These are phyloP conservation scores for Gopherus evgoodei DNA, from an alignment of 2,113 vertebrate species.

Conservation along the genomic window DNA sequence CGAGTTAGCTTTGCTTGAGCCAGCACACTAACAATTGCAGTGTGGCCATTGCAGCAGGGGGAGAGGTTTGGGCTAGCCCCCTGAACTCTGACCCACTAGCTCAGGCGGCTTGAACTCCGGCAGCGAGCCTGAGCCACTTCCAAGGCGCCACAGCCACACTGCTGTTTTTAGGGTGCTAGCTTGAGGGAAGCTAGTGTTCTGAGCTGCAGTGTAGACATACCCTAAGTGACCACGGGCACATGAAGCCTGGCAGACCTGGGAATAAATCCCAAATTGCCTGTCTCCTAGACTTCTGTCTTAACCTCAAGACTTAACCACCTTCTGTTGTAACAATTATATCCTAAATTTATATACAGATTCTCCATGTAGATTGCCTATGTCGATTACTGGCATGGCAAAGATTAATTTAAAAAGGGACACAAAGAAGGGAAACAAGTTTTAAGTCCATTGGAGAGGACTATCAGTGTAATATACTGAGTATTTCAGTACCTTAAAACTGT, in stretches of 20 bases:
- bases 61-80: fast-evolving
- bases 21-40: neutral
- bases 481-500: constrained; percentile 85
- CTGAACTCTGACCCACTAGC: neutral
- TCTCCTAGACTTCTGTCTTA: neutral
- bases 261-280: neutral
- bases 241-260: neutral
- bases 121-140: neutral
- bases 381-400: neutral
- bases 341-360: neutral
- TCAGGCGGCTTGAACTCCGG: neutral
- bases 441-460: neutral
- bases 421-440: neutral
- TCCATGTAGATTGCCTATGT: neutral
- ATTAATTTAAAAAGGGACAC: neutral
- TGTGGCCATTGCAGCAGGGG: neutral
- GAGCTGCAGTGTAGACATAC: neutral
- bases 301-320: fast-evolving
- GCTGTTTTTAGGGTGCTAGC: neutral
- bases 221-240: neutral
- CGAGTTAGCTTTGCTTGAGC: neutral
- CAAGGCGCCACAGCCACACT: neutral
- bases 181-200: neutral
- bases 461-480: neutral
- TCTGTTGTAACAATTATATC: neutral